phyloP scores from a whole-genome alignment of 2,113 vertebrate species.

The Lates calcarifer region DNA sequence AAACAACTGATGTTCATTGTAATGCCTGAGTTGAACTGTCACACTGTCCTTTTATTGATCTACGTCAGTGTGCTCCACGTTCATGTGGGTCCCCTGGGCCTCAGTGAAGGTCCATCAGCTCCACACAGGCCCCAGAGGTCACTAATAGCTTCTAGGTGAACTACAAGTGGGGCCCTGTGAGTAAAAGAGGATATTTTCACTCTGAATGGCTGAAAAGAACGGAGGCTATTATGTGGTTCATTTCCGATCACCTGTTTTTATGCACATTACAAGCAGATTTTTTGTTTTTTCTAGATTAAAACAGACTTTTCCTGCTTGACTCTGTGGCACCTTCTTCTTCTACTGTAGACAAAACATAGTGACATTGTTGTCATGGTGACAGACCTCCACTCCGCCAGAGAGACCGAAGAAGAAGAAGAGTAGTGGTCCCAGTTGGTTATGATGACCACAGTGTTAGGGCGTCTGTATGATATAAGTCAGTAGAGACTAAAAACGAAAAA shows the following conservation, averaged over 20 bases:
- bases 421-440: no score
- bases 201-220: neutral
- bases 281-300: neutral
- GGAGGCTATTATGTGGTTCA: neutral
- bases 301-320: neutral
- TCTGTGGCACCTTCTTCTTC: neutral
- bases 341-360: no score
- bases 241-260: slow-evolving; percentile 3
- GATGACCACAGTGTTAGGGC: no score
- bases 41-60: slow-evolving; percentile 37
- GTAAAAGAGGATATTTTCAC: slow-evolving; percentile 12
- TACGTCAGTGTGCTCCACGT: slow-evolving; percentile 1
- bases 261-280: neutral
- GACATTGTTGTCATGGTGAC: no score
- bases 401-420: no score
- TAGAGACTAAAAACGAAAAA: no score
- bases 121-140: slow-evolving; percentile 33
- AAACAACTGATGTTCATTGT: slow-evolving; percentile 55
- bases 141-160: slow-evolving; percentile 66
- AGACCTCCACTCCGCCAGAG: no score
- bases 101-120: slow-evolving; percentile 31
- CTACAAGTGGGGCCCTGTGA: slow-evolving; percentile 20
- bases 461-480: no score
- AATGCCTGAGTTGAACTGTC: slow-evolving; percentile 27
- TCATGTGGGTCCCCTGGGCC: neutral